Percentiles rank a stretch among this genome's conserved stretches.
Conservation (phyloP, 2,113 vertebrate species). For the Callipepla squamata region DNA sequence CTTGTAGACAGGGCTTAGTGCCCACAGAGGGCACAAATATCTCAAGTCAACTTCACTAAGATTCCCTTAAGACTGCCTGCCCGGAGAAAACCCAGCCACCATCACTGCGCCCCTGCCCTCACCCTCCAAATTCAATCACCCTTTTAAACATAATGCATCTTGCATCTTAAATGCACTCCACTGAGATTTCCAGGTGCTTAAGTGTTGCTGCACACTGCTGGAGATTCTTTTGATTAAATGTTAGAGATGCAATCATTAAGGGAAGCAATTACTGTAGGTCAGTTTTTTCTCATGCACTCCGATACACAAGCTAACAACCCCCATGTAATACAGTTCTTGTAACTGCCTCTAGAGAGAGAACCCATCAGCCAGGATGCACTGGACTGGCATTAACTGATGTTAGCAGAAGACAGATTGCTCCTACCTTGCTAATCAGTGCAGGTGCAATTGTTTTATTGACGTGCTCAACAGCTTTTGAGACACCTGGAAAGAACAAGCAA, state of each 20-base stretch:
- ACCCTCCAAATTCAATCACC: background rate
- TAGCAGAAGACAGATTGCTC: constrained; percentile 83
- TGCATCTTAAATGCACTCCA: background rate
- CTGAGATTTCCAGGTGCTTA: background rate
- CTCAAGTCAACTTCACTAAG: background rate
- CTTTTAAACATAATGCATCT: background rate
- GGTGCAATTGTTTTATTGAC: constrained; percentile 99
- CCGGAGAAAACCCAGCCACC: background rate
- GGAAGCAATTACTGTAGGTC: background rate
- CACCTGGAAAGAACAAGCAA: constrained; percentile 98
- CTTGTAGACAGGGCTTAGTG: background rate
- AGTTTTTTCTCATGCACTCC: constrained; percentile 23
- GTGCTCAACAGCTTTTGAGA: constrained; percentile 99
- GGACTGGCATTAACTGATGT: constrained; percentile 19
- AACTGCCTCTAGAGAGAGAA: background rate
- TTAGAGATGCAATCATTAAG: background rate
- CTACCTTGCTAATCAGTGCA: constrained; percentile 98
- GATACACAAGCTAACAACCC: background rate
- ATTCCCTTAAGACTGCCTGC: background rate
- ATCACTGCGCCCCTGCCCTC: too few species aligned
- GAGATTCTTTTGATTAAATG: background rate
- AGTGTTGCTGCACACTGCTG: background rate
- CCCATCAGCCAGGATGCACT: background rate
- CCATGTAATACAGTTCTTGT: rapidly evolving
- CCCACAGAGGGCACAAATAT: background rate